Evolutionary conservation across 2,797 vertebrate species (phyloP), one percentile per base, ranked within the genome.

Genomic region (Botia kubotai): DNA sequence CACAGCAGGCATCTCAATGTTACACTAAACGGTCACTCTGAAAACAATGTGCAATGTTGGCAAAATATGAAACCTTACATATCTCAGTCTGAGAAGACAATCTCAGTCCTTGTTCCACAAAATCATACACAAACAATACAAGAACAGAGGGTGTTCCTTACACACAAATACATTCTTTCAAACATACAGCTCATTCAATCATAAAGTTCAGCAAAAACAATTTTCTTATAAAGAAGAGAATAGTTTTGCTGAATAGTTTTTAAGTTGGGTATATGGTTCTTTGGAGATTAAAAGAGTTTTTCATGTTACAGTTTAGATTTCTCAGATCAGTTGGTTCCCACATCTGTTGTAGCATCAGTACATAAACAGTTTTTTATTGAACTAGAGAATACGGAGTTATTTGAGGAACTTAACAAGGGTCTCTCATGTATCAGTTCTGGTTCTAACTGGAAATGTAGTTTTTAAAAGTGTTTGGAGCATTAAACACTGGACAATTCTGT

Each of bases 11-110:
- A 62, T 63, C 39, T 79, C 53, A 69, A 11, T 69, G 33, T 74
- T 76, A 50, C 16, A 16, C 21, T 66, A 70, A 69, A 68, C n/a
- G 33, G 57, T 71, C 72, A 79, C 72, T 72, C 62, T 48, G 17
- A 63, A 82, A 63, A 39, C 62, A 11, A 13, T 66, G 39, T 65
- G 55, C 43, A 53, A 70, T 80, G 63, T 74, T 58, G 65, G 70
- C 72, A 68, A 81, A 85, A 80, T 66, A 76, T 79, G 63, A 81
- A 80, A 80, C 70, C 62, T 13, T 50, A 29, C 21, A 48, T 60
- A 70, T 29, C 17, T 72, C n/a, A 16, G 19, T 53, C 70, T 17
- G 66, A 16, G 58, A 77, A 77, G 55, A 57, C 68, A 69, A 70
- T 66, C 66, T 76, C 67, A 71, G 50, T 75, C 13, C 57, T 79